These are phyloP conservation scores for Hyposoter dolosus DNA, from an alignment of 2,888 invertebrate species.

Conservation along the genomic window DNA sequence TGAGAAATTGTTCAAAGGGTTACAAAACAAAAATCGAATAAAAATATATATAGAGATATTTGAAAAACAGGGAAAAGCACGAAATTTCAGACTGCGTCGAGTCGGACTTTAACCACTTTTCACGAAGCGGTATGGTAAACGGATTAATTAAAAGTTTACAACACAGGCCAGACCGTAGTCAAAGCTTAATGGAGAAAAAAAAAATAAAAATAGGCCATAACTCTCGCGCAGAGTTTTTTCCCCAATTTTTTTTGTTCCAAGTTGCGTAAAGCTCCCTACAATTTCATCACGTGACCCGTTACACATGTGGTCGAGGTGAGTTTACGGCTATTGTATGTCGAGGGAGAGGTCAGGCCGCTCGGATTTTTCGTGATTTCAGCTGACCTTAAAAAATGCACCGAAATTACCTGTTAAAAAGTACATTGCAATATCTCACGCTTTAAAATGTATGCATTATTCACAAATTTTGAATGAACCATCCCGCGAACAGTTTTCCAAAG, in stretches of 20 bases:
- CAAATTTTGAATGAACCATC: background rate
- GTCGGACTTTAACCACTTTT: slow-evolving; percentile 50
- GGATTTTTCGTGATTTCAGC: slow-evolving; percentile 1
- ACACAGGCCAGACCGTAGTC: slow-evolving; percentile 22
- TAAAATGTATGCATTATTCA: background rate
- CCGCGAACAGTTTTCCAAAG: background rate
- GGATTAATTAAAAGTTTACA: slow-evolving; percentile 66
- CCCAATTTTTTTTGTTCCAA: slow-evolving; percentile 29
- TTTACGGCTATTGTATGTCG: slow-evolving; percentile 4
- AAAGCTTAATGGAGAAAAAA: slow-evolving; percentile 36
- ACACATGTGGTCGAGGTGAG: slow-evolving; percentile 40
- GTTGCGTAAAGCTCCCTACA: slow-evolving; percentile 57
- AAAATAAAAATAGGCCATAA: slow-evolving; percentile 30
- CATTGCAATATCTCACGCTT: background rate
- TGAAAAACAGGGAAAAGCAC: slow-evolving; percentile 30
- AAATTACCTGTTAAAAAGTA: background rate
- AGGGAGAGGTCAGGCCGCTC: background rate
- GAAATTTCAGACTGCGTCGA: slow-evolving; percentile 57
- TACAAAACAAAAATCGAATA: background rate
- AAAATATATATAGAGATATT: slow-evolving; percentile 16
- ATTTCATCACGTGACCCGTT: slow-evolving; percentile 61
- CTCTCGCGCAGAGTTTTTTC: slow-evolving; percentile 23
- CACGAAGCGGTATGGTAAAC: slow-evolving; percentile 53
- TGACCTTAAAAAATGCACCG: background rate
- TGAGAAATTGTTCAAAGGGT: background rate